These are phyloP conservation scores for Drosophila colorata DNA, from an alignment of 2,888 invertebrate species.

Conservation along the genomic window DNA sequence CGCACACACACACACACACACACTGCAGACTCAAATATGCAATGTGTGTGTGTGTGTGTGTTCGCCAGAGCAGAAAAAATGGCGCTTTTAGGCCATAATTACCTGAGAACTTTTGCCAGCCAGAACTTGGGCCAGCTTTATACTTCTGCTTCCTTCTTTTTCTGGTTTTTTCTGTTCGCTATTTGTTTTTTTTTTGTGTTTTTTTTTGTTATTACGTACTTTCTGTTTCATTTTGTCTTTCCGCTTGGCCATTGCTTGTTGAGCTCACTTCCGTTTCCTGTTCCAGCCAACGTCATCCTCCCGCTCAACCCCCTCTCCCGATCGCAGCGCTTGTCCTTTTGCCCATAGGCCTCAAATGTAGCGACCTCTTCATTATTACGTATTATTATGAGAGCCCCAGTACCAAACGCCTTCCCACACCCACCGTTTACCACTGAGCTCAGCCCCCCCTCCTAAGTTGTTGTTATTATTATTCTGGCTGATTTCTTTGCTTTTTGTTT, in stretches of 20 bases:
- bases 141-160: neutral
- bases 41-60: conserved; percentile 16
- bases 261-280: conserved; percentile 75
- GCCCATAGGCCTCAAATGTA: conserved; percentile 37
- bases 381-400: conserved; percentile 48
- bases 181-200: neutral
- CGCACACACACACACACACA: conserved; percentile 42
- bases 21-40: conserved; percentile 38
- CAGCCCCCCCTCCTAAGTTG: conserved; percentile 1
- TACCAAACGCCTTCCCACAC: too few species aligned
- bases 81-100: conserved; percentile 80
- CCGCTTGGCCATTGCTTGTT: conserved; percentile 59
- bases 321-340: conserved; percentile 7
- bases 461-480: conserved; percentile 40
- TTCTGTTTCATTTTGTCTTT: conserved; percentile 41
- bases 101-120: conserved; percentile 74
- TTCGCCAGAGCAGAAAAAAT: conserved; percentile 55
- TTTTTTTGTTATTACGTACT: neutral
- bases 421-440: neutral
- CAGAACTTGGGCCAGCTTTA: conserved; percentile 28
- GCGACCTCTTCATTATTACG: conserved; percentile 53
- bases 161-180: too few species aligned
- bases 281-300: neutral
- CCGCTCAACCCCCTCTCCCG: neutral
- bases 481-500: conserved; percentile 37